phyloP scores from a whole-genome alignment of 2,797 vertebrate species.

The Poliocrania exsul region DNA sequence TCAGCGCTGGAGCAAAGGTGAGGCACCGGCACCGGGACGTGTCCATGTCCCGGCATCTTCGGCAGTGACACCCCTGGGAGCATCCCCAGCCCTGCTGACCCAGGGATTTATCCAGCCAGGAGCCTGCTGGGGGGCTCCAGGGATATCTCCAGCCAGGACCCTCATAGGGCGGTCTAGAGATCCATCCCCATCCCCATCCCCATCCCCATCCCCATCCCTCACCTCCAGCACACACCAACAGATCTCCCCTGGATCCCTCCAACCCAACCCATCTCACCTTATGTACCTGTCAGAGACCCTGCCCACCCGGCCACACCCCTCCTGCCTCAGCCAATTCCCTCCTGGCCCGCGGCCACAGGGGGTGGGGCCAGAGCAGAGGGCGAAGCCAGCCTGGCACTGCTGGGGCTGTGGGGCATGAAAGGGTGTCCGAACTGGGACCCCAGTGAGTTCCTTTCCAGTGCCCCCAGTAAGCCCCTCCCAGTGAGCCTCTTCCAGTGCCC shows the following conservation, averaged over 20 bases:
- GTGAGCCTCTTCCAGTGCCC: too few species aligned
- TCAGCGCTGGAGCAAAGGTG: constrained; percentile 36
- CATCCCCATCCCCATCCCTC: too few species aligned
- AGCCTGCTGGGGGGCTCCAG: neutral
- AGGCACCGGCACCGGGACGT: neutral
- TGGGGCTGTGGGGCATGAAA: neutral
- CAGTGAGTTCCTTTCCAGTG: neutral
- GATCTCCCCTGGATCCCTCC: accelerated
- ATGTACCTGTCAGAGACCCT: neutral
- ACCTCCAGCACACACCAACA: neutral
- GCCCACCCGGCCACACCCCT: neutral
- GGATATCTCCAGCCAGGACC: neutral
- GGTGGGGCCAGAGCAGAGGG: neutral
- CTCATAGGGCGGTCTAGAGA: accelerated
- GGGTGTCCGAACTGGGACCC: neutral
- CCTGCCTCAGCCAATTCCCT: neutral
- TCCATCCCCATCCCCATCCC: neutral
- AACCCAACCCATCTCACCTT: neutral
- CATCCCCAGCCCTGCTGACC: accelerated
- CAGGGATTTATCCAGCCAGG: accelerated
- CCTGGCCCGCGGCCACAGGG: neutral
- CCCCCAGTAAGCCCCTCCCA: too few species aligned
- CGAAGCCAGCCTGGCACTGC: neutral
- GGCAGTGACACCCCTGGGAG: accelerated
- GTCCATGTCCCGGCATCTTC: accelerated